These are phyloP conservation scores for Hypolimnas misippus DNA, from an alignment of 2,888 invertebrate species.

Conservation along the genomic window DNA sequence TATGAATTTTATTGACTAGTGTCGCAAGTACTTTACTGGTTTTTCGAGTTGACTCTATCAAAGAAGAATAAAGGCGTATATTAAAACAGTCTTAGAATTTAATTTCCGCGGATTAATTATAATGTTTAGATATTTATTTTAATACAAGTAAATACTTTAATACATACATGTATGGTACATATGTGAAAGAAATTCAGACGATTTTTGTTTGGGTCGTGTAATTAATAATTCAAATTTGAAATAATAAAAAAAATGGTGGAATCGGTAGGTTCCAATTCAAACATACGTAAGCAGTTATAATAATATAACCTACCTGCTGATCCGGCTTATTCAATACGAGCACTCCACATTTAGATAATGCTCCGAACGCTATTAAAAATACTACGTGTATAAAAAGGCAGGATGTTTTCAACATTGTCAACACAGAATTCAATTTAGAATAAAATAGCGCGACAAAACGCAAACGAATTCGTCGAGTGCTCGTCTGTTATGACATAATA, in stretches of 20 bases:
- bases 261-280: background rate
- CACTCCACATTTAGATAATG: slow-evolving; percentile 49
- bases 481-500: slow-evolving; percentile 83
- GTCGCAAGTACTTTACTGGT: slow-evolving; percentile 31
- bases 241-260: background rate
- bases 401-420: slow-evolving; percentile 80
- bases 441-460: slow-evolving; percentile 70
- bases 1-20: slow-evolving; percentile 37
- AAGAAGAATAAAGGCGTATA: background rate
- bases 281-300: background rate
- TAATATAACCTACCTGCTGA: slow-evolving; percentile 30
- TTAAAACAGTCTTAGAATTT: background rate
- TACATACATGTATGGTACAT: no score
- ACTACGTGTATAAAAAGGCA: slow-evolving; percentile 62
- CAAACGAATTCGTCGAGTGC: slow-evolving; percentile 67
- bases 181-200: no score
- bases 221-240: background rate
- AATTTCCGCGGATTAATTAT: no score
- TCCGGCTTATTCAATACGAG: slow-evolving; percentile 45
- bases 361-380: slow-evolving; percentile 43
- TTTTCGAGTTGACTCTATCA: slow-evolving; percentile 17
- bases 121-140: no score
- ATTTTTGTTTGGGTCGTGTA: no score
- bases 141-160: no score
- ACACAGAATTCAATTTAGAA: slow-evolving; percentile 77